Base-by-base conservation (phyloP, 2,797 vertebrate species). In the Arremon brunneinucha region DNA sequence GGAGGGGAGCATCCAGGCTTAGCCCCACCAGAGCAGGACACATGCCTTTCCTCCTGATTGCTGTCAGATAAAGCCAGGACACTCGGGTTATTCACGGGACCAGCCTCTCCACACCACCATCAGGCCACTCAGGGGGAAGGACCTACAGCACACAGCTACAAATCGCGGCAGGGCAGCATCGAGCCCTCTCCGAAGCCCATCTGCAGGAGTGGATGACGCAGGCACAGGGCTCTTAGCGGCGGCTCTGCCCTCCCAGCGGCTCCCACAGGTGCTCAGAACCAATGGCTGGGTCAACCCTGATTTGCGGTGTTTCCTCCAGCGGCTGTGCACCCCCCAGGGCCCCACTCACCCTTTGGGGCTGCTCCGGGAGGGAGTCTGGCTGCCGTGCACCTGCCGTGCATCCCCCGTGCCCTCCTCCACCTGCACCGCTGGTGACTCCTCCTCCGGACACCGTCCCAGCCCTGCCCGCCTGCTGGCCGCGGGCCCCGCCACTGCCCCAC, bases 331-430 rank as follows among this genome's bases (percentile, higher is more conserved):
- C 17, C 57, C 60, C 39, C 24, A 10, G 6, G 10, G 8, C 56
- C 84, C 81, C 63, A 93, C 96, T 96, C 64, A 96, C 95, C 92
- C 87, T 77, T 23, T 2, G 4, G 78, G 64, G 81, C 60, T 91
- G 76, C 89, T 94, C 63, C 19, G 0, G 41, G 50, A 89, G 74
- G 4, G 2, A 57, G 35, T 77, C 67, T 35, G 69, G 67, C 77
- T 22, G 47, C 84, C 6, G 11, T 10, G 62, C 83, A 81, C 60
- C 76, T 57, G 62, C 49, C 83, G 59, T n/a, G 14, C 89, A 87
- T 95, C 89, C 65, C 90, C 74, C 46, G 94, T 3, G n/a, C 59
- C 82, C 84, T 92, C 83, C 92, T 95, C 82, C 84, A 77, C 89
- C 91, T 69, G 75, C 78, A 50, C 74, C 5, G 17, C 8, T 6